phyloP scores from a whole-genome alignment of 2,797 vertebrate genomes.

The Enteromius trimaculatus region DNA sequence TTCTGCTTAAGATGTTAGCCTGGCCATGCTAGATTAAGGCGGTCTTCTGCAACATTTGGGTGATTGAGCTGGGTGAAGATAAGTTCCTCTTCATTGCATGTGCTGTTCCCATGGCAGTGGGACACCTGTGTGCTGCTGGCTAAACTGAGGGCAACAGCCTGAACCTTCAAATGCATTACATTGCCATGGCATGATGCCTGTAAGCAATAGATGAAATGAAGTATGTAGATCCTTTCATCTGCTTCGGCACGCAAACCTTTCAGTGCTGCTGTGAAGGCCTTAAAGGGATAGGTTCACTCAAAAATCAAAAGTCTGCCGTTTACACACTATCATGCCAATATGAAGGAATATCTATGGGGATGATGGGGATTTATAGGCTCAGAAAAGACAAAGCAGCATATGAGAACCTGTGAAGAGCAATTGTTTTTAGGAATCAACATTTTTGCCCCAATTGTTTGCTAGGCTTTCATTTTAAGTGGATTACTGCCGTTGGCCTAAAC shows the following conservation, averaged over 20 bases:
- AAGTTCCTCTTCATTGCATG: not conserved
- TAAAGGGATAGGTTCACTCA: not conserved
- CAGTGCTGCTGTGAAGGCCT: not conserved
- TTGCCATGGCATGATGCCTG: conserved; percentile 10
- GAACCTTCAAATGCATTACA: conserved; percentile 33
- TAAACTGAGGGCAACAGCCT: conserved; percentile 21
- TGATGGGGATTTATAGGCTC: not conserved
- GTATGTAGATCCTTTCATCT: conserved; percentile 42
- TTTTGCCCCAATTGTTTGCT: not conserved
- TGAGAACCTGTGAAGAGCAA: not conserved
- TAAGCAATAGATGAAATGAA: conserved; percentile 41
- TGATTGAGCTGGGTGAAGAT: not conserved
- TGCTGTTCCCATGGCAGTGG: not conserved
- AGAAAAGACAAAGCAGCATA: not conserved
- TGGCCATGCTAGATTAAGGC: conserved; percentile 3
- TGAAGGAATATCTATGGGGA: not conserved
- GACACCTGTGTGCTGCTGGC: conserved; percentile 35
- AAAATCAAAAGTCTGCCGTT: not conserved
- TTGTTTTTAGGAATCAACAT: not conserved
- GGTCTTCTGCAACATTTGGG: not conserved
- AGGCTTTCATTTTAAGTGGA: not conserved
- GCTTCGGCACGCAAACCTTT: conserved; percentile 25
- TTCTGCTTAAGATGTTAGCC: not conserved
- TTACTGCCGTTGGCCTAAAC: not conserved
- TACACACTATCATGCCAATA: not conserved